Evolutionary conservation across 2,113 vertebrate species (phyloP), one percentile per base, ranked within the genome.

Genomic region (Phalacrocorax aristotelis): DNA sequence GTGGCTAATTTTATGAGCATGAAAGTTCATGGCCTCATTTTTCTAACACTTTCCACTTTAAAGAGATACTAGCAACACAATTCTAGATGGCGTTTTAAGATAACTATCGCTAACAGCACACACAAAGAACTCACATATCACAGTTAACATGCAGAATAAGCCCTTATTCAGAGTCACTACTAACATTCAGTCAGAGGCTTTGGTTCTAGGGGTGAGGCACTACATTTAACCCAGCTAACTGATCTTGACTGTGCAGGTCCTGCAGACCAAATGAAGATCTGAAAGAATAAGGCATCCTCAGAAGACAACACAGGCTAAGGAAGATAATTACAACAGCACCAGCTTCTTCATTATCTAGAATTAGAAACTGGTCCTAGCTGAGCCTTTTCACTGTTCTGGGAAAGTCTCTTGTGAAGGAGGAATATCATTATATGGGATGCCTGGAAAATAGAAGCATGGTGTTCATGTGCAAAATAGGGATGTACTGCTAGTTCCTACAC

Each of bases 241-340:
- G 11, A 87, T 38, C 72, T 69, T 9, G 0, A 4, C 20, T 3
- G 1, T 4, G 15, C 2, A 1, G 10, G 34, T 88, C 40, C 58
- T 76, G 61, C 16, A 82, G 20, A 46, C 13, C 54, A 87, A 80
- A 77, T 5, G 3, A 70, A 65, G 84, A 48, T 34, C 49, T 48
- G 4, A 29, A 69, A 76, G 11, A 75, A 23, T 6, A 75, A 48
- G 13, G 17, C 36, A 64, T 42, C 5, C 38, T 26, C 22, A 69
- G 30, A 8, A 6, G 2, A 77, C 26, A 54, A 60, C 15, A 80
- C 26, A 79, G 18, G 40, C 60, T 70, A 61, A 36, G 16, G 5
- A 93, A 65, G 15, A 16, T 17, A 46, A 16, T 46, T 91, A 64
- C 70, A 86, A 83, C 13, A 87, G 42, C 15, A 20, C 32, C 26